Percentiles rank a stretch among this genome's conserved stretches.
phyloP scores from a whole-genome alignment of 2,797 vertebrate species.

The Rhabdomys pumilio region DNA sequence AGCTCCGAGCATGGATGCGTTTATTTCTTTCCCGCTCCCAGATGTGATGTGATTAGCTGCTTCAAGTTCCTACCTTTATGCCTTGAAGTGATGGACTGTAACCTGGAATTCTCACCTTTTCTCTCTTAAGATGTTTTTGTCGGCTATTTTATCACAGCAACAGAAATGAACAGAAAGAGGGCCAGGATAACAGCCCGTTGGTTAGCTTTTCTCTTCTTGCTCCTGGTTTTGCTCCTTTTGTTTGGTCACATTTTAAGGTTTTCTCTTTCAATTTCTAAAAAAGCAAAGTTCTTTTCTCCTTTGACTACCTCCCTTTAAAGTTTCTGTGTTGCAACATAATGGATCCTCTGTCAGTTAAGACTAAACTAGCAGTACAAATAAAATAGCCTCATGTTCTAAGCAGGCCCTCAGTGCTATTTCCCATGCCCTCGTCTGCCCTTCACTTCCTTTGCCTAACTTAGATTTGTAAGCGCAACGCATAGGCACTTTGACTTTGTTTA shows the following conservation, averaged over 20 bases:
- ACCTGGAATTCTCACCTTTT: background rate
- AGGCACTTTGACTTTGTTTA: slow-evolving; percentile 69
- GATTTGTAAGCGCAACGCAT: slow-evolving; percentile 67
- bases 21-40: background rate
- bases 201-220: background rate
- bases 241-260: background rate
- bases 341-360: slow-evolving; percentile 55
- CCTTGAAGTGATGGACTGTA: background rate
- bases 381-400: slow-evolving; percentile 41
- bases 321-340: slow-evolving; percentile 61
- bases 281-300: background rate
- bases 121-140: background rate
- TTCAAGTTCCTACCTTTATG: background rate
- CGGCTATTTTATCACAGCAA: background rate
- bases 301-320: background rate
- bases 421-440: slow-evolving; percentile 74
- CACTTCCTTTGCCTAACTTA: slow-evolving; percentile 74
- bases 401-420: slow-evolving; percentile 23
- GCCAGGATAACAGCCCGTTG: background rate
- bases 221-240: background rate
- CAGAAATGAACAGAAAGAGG: background rate
- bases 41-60: background rate
- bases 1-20: background rate
- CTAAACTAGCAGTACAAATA: slow-evolving; percentile 48
- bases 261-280: slow-evolving; percentile 38